Conservation (phyloP, 2,888 invertebrate species). For the Xylophagus ater region DNA sequence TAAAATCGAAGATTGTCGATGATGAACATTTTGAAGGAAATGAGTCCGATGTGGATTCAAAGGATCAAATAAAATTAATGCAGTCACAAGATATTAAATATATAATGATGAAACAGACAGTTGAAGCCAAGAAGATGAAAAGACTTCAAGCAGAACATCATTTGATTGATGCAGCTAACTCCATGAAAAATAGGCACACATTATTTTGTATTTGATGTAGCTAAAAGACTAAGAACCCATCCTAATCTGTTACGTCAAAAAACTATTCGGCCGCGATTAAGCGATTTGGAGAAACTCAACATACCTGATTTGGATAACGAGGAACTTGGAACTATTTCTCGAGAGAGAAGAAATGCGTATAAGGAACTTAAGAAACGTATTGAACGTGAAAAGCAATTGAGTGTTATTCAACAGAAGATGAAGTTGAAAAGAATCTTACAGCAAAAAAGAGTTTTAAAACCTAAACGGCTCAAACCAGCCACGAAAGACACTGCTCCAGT, state of each 20-base stretch:
- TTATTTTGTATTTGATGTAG: conserved; percentile 68
- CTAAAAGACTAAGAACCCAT: conserved; percentile 62
- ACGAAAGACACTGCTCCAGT: conserved; percentile 59
- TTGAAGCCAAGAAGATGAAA: conserved; percentile 60
- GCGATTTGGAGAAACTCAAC: conserved; percentile 45
- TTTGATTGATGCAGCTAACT: conserved; percentile 61
- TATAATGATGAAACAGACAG: conserved; percentile 70
- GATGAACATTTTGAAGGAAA: conserved; percentile 56
- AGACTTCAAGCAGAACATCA: conserved; percentile 67
- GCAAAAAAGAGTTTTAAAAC: conserved; percentile 51
- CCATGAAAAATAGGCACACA: conserved; percentile 63
- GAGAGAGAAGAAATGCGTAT: conserved; percentile 42
- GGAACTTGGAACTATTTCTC: conserved; percentile 25
- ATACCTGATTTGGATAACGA: conserved; percentile 49
- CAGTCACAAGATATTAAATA: conserved; percentile 87
- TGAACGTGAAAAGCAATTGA: conserved; percentile 62
- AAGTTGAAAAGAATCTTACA: conserved; percentile 58
- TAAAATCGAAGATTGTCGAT: conserved; percentile 63
- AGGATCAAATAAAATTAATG: conserved; percentile 80
- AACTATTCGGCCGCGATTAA: conserved; percentile 56
- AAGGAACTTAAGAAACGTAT: conserved; percentile 65
- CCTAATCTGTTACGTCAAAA: conserved; percentile 55
- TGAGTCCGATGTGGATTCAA: conserved; percentile 62
- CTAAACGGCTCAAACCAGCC: conserved; percentile 51
- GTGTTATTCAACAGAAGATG: conserved; percentile 66